These are phyloP conservation scores for Zygogramma bicolorata DNA, from an alignment of 2,888 invertebrate genomes.

Conservation along the genomic window DNA sequence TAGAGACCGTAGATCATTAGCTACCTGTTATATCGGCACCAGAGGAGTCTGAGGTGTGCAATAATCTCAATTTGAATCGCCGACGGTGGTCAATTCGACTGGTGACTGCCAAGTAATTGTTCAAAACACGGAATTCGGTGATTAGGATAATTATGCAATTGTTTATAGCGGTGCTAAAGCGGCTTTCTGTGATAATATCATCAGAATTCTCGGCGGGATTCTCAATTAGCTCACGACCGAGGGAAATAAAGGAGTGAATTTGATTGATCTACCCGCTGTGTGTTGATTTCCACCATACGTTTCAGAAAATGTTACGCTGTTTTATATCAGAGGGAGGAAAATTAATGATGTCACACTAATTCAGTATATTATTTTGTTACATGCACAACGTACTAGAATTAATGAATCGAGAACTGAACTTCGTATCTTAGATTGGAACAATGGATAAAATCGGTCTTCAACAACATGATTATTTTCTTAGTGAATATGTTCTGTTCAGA, in stretches of 20 bases:
- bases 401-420: too few relatives aligned
- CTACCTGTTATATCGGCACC: slow-evolving; percentile 37
- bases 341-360: too few relatives aligned
- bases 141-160: background rate
- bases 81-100: slow-evolving; percentile 21
- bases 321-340: too few relatives aligned
- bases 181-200: background rate
- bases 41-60: slow-evolving; percentile 25
- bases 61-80: slow-evolving; percentile 21
- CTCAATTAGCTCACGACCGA: background rate
- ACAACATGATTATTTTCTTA: too few relatives aligned
- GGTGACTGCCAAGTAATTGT: slow-evolving; percentile 5
- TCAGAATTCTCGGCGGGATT: background rate
- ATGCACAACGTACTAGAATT: too few relatives aligned
- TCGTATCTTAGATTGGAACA: too few relatives aligned
- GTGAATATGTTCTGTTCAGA: too few relatives aligned
- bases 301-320: background rate
- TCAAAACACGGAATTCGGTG: background rate
- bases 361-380: too few relatives aligned
- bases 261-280: background rate
- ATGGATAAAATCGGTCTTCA: too few relatives aligned
- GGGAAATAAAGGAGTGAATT: background rate
- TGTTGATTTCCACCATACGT: background rate
- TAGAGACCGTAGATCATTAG: slow-evolving; percentile 30
- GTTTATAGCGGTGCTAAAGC: background rate